Conservation (phyloP, 2,797 vertebrate species). For the Darevskia mixta region DNA sequence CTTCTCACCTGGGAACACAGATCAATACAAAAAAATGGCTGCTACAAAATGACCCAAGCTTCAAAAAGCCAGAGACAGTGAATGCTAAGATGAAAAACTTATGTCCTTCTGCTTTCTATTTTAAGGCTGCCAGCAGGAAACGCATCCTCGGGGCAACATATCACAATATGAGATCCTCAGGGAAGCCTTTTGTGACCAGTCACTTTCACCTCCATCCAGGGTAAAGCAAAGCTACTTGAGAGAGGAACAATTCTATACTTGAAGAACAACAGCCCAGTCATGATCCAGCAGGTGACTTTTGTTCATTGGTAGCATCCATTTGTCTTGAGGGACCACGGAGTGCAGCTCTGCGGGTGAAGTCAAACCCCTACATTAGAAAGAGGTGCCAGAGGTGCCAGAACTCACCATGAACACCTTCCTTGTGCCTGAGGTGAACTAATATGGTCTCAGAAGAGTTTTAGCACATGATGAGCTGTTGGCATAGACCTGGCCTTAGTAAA, state of each 20-base stretch:
- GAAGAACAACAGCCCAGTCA: background rate
- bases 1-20: constrained; percentile 26
- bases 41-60: constrained; percentile 5
- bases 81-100: background rate
- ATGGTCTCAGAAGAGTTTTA: background rate
- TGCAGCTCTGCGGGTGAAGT: no score
- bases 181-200: background rate
- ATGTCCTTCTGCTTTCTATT: background rate
- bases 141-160: constrained; percentile 1
- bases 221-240: background rate
- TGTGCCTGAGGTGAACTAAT: background rate
- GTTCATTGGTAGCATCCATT: background rate
- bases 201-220: background rate
- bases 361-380: no score
- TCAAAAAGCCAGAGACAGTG: constrained; percentile 2
- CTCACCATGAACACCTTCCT: no score
- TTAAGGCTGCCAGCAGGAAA: background rate
- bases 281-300: background rate
- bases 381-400: no score
- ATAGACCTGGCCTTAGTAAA: background rate
- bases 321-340: background rate
- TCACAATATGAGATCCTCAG: constrained; percentile 10
- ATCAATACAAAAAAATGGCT: constrained; percentile 25
- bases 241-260: background rate
- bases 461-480: background rate